These are phyloP conservation scores for Drosophila ironensis DNA, from an alignment of 1,140 invertebrate genomes.

Conservation along the genomic window DNA sequence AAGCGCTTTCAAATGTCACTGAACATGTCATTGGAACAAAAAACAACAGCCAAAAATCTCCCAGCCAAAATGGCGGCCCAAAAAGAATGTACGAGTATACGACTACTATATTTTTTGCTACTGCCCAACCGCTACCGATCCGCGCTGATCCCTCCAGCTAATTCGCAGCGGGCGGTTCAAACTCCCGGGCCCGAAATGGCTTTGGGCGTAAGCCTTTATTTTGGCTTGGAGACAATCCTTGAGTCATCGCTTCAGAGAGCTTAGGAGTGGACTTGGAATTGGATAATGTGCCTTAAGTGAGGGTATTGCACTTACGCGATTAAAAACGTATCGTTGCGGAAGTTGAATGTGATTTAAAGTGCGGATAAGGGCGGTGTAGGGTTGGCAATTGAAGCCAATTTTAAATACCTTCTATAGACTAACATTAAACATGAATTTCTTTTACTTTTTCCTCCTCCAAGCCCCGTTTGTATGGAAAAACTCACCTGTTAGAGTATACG, in stretches of 20 bases:
- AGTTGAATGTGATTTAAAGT: no score
- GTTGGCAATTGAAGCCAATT: no score
- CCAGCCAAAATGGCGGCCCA: conserved; percentile 44
- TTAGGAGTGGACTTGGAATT: not conserved
- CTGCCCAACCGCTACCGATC: conserved; percentile 39
- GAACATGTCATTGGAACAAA: conserved; percentile 46
- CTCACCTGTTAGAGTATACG: conserved; percentile 5
- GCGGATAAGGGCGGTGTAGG: no score
- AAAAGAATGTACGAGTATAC: conserved; percentile 35
- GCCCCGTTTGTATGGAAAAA: not conserved
- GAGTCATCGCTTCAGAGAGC: conserved; percentile 22
- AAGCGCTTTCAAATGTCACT: conserved; percentile 74
- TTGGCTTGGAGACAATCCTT: conserved; percentile 25
- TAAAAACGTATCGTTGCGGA: no score
- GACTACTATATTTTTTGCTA: conserved; percentile 37
- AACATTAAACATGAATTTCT: not conserved
- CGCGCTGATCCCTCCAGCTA: conserved; percentile 26
- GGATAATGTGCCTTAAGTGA: no score
- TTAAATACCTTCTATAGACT: not conserved
- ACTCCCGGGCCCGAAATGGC: conserved; percentile 6
- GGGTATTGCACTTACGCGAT: no score
- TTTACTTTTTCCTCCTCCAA: not conserved
- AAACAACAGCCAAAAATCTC: conserved; percentile 11
- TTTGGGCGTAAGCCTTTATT: conserved; percentile 22
- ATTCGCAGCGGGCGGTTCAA: conserved; percentile 31